Evolutionary conservation across 2,113 vertebrate genomes (phyloP).

Genomic region (human): DNA sequence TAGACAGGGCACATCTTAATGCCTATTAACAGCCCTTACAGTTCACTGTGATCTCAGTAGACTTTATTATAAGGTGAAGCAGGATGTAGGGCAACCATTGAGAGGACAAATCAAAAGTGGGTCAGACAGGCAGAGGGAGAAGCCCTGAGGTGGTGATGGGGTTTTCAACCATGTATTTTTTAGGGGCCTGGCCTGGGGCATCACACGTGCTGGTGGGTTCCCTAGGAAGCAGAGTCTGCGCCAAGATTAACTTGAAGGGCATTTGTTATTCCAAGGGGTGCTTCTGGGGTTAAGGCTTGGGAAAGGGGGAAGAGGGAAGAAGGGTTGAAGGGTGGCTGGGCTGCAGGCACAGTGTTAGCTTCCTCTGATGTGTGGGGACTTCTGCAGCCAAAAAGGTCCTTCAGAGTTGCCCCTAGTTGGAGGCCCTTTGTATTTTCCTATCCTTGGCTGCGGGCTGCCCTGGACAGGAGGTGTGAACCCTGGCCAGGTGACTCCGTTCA

Average conservation of each 20-base stretch:
- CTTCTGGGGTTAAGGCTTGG: background rate
- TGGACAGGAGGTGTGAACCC: background rate
- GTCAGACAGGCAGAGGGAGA: background rate
- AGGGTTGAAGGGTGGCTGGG: background rate
- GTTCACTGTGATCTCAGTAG: background rate
- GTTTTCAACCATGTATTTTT: background rate
- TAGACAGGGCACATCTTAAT: background rate
- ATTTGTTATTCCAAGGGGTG: background rate
- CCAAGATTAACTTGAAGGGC: background rate
- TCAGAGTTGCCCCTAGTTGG: background rate
- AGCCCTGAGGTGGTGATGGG: background rate
- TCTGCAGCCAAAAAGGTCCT: background rate
- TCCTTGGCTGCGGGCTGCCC: background rate
- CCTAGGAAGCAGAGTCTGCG: background rate
- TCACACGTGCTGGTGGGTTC: background rate
- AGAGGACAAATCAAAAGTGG: background rate
- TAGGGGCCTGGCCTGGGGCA: accelerated
- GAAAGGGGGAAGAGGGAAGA: background rate
- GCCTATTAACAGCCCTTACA: background rate
- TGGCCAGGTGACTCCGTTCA: background rate
- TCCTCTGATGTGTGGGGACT: background rate
- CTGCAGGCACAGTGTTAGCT: background rate
- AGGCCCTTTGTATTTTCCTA: background rate
- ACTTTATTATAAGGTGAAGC: background rate
- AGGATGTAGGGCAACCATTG: background rate